Evolutionary conservation across 2,888 invertebrate genomes (phyloP), one percentile per base, ranked within the genome.

Genomic region (Macaria notata): DNA sequence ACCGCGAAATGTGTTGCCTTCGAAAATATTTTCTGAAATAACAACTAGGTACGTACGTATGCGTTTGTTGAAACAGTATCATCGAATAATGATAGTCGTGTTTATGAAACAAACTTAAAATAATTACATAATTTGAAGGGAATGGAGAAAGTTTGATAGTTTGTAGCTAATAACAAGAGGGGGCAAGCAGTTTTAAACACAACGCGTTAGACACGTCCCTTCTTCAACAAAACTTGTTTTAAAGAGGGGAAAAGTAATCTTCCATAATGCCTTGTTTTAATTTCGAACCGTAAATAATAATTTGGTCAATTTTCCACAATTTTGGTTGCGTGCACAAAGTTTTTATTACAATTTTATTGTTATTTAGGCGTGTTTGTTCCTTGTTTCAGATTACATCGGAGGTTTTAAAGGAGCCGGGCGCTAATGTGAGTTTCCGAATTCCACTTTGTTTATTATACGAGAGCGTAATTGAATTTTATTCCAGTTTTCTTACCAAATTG

Each of bases 321-420:
- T 89, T 85, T 73, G 84, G 89, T 90, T 86, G 89, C 90, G 90
- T 90, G 90, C 75, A 78, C 86, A 84, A 89, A 91, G 88, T 89
- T 91, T 91, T 88, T 88, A 91, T 91, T 91, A 85, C 81, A 88
- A 88, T 90, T 90, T 90, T 88, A 91, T 90, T 91, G 90, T 90
- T 90, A 91, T 91, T 91, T 90, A 90, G 88, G 83, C 86, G 87
- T 91, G 91, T 91, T 91, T 90, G 90, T 90, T 89, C 81, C 88
- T 90, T 91, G 91, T 91, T 90, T 84, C 84, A 89, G 91, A 91
- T 90, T 89, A 89, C 86, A 88, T 87, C 83, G 86, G 81, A 81
- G 83, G 84, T 86, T 89, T 85, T 83, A 87, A 89, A 86, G 85
- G 83, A 86, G 86, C 82, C 82, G 75, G 79, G 84, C 85, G 86